These are phyloP conservation scores for Allygus modestus DNA, from an alignment of 2,888 invertebrate species.

Conservation along the genomic window DNA sequence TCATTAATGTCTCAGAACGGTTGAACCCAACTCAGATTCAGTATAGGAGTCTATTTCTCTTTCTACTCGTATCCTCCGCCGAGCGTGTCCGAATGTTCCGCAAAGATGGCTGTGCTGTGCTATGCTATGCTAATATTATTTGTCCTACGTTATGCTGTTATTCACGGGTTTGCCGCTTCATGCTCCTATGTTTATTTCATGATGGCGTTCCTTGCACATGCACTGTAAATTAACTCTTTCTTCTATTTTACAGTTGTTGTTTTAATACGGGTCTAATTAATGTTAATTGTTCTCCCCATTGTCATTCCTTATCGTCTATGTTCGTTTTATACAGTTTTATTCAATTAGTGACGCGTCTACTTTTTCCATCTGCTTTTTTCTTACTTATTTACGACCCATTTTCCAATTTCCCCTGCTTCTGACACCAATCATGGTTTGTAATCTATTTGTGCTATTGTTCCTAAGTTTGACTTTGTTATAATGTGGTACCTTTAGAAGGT, in stretches of 20 bases:
- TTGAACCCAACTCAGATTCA: too few relatives aligned
- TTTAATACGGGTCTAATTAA: conserved; percentile 25
- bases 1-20: too few relatives aligned
- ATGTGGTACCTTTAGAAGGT: too few relatives aligned
- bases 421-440: too few relatives aligned
- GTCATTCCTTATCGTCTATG: not conserved
- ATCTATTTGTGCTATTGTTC: too few relatives aligned
- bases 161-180: conserved; percentile 27
- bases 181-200: conserved; percentile 29
- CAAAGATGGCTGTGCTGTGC: not conserved
- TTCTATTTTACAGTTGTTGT: conserved; percentile 29
- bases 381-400: too few relatives aligned
- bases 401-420: too few relatives aligned
- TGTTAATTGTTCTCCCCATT: conserved; percentile 8
- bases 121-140: conserved; percentile 39
- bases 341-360: not conserved
- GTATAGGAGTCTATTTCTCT: too few relatives aligned
- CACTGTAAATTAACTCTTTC: conserved; percentile 31
- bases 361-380: too few relatives aligned
- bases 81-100: not conserved
- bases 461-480: too few relatives aligned
- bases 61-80: too few relatives aligned
- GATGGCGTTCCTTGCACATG: conserved; percentile 1
- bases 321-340: conserved; percentile 3
- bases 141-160: conserved; percentile 26